Base-by-base conservation (phyloP, 2,888 invertebrate species). In the Platerodrilus igneus region DNA sequence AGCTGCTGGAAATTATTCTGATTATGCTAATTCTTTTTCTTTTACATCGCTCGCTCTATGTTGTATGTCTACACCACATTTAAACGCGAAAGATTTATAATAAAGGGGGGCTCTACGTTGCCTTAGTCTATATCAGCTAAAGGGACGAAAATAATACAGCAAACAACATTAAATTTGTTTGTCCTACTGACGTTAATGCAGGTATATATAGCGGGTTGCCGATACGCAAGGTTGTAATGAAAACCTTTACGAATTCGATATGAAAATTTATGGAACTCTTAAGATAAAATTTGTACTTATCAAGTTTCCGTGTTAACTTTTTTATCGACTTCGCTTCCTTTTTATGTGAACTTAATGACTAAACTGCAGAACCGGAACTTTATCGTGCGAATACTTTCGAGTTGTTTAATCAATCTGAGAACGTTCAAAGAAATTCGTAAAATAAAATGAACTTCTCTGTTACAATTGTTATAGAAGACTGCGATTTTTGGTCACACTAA, bases 1-100 rank as follows among this genome's bases (percentile, higher is more conserved):
- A 74, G 74, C 74, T 74, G 74, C 70, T 71, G 72, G 70, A 72
- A 74, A 75, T 75, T 74, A 74, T 75, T 74, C 73, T 74, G 74
- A 74, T 75, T 75, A 74, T 75, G 74, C 74, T 74, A 75, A 75
- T 75, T 74, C 71, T 68, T 70, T 71, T 71, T 72, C 70, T 71
- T 58, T 57, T 57, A 57, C 57, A 57, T 58, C 59, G 56, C 56
- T 57, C 55, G 49, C 55, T 59, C 52, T 55, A 56, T 59, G 61
- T 57, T 56, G 53, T 57, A 53, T 59, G 62, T 60, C 62, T 60
- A 57, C 60, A 59, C 59, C 59, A 59, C 58, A 59, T 60, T 58
- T 54, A 56, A 56, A 54, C 52, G 45, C 42, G 38, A 34, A 50
- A 56, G 58, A 60, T 61, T 62, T 59, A 59, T 59, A 52, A 41